Evolutionary conservation across 2,113 vertebrate genomes (phyloP).

Genomic region (Gallinago undulata): DNA sequence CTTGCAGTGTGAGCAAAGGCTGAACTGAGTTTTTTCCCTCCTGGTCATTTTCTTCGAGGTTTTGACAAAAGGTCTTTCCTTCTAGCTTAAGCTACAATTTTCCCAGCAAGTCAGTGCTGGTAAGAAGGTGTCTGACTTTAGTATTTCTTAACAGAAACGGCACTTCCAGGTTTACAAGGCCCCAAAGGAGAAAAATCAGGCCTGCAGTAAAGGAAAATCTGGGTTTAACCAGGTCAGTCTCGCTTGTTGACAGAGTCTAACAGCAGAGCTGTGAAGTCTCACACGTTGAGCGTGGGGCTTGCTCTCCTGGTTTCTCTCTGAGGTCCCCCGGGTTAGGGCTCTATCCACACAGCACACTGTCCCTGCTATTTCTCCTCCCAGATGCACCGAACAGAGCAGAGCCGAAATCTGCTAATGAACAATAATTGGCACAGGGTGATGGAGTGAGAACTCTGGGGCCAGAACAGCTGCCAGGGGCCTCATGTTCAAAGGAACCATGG

Average conservation of each 20-base stretch:
- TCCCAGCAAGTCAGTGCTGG: neutral
- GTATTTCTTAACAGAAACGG: constrained; percentile 37
- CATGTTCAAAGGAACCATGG: neutral
- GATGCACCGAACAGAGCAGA: neutral
- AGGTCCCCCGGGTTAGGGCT: neutral
- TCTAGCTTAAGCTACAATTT: neutral
- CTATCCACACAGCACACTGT: neutral
- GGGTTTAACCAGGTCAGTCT: neutral
- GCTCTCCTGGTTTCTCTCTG: neutral
- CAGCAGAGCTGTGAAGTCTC: constrained; percentile 17
- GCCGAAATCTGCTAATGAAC: neutral
- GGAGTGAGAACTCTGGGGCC: neutral
- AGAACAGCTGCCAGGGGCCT: neutral
- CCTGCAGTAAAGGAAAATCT: neutral
- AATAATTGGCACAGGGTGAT: neutral
- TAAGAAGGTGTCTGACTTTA: constrained; percentile 32
- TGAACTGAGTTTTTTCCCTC: neutral
- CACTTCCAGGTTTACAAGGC: constrained; percentile 29
- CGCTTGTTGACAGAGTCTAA: neutral
- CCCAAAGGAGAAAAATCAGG: neutral
- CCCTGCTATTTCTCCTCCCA: neutral
- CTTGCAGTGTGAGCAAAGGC: neutral
- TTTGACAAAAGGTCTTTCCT: constrained; percentile 13
- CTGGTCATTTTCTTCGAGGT: neutral
- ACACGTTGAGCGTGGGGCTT: neutral